These are phyloP conservation scores for Panagrolaimus sp. DNA, from an alignment of 1,140 invertebrate genomes.

Conservation along the genomic window DNA sequence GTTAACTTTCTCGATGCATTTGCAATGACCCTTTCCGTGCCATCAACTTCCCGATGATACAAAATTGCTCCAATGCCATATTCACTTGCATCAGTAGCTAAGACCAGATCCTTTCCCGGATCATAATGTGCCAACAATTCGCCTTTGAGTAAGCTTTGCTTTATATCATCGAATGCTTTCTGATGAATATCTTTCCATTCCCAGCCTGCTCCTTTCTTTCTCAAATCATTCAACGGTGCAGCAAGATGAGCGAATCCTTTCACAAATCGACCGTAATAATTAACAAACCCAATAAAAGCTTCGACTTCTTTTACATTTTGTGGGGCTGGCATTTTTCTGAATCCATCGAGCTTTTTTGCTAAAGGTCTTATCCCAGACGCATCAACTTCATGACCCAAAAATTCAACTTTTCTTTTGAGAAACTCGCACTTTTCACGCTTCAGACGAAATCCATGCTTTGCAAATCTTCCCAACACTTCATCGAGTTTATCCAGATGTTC, in stretches of 20 bases:
- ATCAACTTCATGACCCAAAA: conserved; percentile 46
- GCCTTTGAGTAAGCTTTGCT: conserved; percentile 43
- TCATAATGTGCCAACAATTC: conserved; percentile 60
- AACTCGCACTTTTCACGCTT: conserved; percentile 31
- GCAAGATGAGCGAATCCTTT: conserved; percentile 57
- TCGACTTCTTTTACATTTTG: conserved; percentile 57
- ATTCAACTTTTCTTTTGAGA: conserved; percentile 24
- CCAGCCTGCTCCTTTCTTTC: conserved; percentile 39
- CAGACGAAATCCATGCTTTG: conserved; percentile 27
- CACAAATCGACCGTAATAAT: conserved; percentile 62
- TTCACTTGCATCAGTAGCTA: conserved; percentile 62
- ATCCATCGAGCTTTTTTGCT: conserved; percentile 60
- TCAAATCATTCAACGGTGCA: conserved; percentile 58
- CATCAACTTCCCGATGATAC: conserved; percentile 59
- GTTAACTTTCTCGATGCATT: conserved; percentile 53
- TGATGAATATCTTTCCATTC: conserved; percentile 32
- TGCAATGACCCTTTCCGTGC: conserved; percentile 60
- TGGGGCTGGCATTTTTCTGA: conserved; percentile 60
- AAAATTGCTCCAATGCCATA: conserved; percentile 63
- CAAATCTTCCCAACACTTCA: conserved; percentile 22
- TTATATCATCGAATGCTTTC: conserved; percentile 50
- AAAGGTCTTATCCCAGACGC: conserved; percentile 58
- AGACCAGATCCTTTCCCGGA: conserved; percentile 51
- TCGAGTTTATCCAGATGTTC: conserved; percentile 26
- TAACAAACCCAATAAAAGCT: conserved; percentile 58